Evolutionary conservation across 1,140 invertebrate species (phyloP).

Genomic region (Mactra quadrangularis): DNA sequence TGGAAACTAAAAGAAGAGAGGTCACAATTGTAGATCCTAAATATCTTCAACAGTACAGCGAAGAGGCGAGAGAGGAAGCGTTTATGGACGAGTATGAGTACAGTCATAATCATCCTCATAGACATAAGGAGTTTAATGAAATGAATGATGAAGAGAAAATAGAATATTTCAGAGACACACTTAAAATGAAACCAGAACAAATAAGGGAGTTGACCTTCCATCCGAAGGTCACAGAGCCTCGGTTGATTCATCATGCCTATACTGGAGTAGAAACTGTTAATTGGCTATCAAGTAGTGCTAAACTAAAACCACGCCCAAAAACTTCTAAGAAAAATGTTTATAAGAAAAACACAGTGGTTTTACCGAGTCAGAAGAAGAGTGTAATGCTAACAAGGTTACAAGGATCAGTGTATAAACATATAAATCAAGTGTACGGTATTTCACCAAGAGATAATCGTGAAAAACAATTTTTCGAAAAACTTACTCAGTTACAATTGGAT

Average conservation of each 20-base stretch:
- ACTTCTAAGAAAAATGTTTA: conserved; percentile 25
- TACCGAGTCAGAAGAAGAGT: conserved; percentile 40
- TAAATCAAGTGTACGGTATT: conserved; percentile 67
- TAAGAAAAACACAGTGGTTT: conserved; percentile 10
- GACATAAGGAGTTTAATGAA: conserved; percentile 39
- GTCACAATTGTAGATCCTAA: conserved; percentile 52
- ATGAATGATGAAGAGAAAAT: conserved; percentile 56
- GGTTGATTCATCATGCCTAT: conserved; percentile 52
- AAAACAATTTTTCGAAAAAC: conserved; percentile 68
- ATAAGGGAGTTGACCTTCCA: conserved; percentile 60
- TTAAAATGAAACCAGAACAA: conserved; percentile 56
- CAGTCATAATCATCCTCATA: neutral
- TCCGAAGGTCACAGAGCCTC: conserved; percentile 44
- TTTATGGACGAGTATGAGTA: conserved; percentile 53
- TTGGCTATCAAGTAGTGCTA: conserved; percentile 11
- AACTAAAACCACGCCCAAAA: conserved; percentile 18
- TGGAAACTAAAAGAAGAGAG: conserved; percentile 43
- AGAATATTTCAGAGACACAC: conserved; percentile 31
- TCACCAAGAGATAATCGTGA: conserved; percentile 62
- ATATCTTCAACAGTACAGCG: neutral
- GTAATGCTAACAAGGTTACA: conserved; percentile 57
- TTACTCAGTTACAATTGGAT: conserved; percentile 66
- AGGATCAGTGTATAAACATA: conserved; percentile 64
- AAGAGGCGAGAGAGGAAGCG: conserved; percentile 6
- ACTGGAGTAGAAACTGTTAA: conserved; percentile 44